These are phyloP conservation scores for Clistopyga incitator DNA, from an alignment of 2,888 invertebrate genomes.

Conservation along the genomic window DNA sequence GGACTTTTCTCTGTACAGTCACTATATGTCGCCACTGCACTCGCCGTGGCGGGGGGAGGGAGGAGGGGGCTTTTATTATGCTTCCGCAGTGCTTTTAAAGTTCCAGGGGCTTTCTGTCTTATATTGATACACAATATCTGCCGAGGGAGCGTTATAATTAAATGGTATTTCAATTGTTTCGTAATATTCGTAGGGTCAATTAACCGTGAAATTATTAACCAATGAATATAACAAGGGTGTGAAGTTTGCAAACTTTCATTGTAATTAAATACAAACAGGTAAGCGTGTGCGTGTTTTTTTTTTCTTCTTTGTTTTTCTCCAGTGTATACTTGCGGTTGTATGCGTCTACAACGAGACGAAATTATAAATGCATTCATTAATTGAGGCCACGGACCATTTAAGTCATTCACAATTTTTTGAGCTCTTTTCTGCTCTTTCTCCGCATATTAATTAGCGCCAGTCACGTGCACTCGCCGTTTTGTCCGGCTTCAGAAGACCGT, in stretches of 20 bases:
- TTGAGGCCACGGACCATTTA: constrained; percentile 67
- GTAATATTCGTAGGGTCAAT: constrained; percentile 26
- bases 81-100: constrained; percentile 14
- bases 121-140: constrained; percentile 45
- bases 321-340: constrained; percentile 9
- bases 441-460: constrained; percentile 65
- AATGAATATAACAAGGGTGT: constrained; percentile 40
- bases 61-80: background rate
- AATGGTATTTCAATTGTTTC: constrained; percentile 52
- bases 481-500: constrained; percentile 41
- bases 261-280: constrained; percentile 33
- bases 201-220: constrained; percentile 49
- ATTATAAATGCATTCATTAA: constrained; percentile 67
- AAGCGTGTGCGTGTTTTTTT: background rate
- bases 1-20: background rate
- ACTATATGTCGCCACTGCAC: background rate
- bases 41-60: background rate
- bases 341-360: constrained; percentile 38
- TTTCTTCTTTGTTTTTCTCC: too few relatives aligned
- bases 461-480: constrained; percentile 58
- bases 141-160: constrained; percentile 33
- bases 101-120: constrained; percentile 9
- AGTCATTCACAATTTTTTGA: constrained; percentile 59
- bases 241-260: constrained; percentile 26
- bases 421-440: constrained; percentile 36